These are phyloP conservation scores for Polydrusus cervinus DNA, from an alignment of 2,888 invertebrate species.

Conservation along the genomic window DNA sequence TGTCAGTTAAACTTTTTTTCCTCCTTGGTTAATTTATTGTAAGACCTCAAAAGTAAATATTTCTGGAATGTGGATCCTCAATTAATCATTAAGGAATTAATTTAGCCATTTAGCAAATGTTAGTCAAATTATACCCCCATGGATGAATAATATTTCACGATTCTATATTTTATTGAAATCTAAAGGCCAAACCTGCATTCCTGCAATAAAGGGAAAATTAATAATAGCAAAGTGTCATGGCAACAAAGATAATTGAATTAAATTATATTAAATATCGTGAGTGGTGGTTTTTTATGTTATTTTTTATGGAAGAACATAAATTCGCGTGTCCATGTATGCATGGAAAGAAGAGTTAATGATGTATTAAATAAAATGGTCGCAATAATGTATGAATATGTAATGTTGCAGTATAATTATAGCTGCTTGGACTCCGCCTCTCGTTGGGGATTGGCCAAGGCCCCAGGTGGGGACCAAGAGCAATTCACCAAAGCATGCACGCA, in stretches of 20 bases:
- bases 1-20: no score
- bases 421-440: constrained; percentile 49
- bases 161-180: neutral
- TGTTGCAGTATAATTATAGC: constrained; percentile 52
- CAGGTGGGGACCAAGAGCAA: constrained; percentile 61
- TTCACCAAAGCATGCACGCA: constrained; percentile 46
- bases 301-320: constrained; percentile 35
- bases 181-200: neutral
- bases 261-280: constrained; percentile 27
- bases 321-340: constrained; percentile 45
- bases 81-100: no score
- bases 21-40: no score
- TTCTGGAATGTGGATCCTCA: no score
- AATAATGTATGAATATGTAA: constrained; percentile 54
- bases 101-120: no score
- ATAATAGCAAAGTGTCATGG: constrained; percentile 22
- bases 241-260: constrained; percentile 27
- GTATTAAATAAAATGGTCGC: constrained; percentile 56
- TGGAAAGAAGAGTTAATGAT: constrained; percentile 52
- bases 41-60: no score
- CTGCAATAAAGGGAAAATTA: neutral
- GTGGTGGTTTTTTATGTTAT: constrained; percentile 27
- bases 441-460: constrained; percentile 54
- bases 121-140: no score
- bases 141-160: no score